phyloP scores from a whole-genome alignment of 1,140 invertebrate genomes.

The Bombus haemorrhoidalis region DNA sequence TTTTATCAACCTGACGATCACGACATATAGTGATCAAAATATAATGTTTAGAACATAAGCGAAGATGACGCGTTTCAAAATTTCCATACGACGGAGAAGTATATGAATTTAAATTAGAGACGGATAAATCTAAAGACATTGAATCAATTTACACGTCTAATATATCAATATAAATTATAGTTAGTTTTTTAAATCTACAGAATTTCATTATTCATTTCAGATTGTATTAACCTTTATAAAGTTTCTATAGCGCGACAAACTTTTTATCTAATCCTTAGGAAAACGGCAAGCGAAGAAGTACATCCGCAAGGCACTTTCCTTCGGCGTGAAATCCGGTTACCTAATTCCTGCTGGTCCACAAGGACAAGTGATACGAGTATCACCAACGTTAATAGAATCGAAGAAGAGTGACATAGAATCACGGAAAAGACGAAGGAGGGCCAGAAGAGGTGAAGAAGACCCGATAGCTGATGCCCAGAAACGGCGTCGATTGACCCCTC shows the following conservation, averaged over 20 bases:
- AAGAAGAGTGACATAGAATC: constrained; percentile 45
- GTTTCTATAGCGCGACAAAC: neutral
- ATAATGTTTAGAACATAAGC: too few species aligned
- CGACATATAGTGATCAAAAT: too few species aligned
- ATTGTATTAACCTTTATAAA: too few species aligned
- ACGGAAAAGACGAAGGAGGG: constrained; percentile 36
- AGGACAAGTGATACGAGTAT: constrained; percentile 69
- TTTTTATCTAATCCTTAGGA: constrained; percentile 47
- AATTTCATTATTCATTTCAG: too few species aligned
- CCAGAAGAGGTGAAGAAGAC: constrained; percentile 21
- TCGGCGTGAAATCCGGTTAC: constrained; percentile 74
- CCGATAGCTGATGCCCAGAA: neutral
- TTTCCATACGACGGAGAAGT: too few species aligned
- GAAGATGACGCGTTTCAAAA: too few species aligned
- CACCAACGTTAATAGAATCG: constrained; percentile 46
- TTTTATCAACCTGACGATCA: too few species aligned
- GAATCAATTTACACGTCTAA: too few species aligned
- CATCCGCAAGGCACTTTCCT: constrained; percentile 71
- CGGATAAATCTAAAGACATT: too few species aligned
- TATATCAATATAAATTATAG: too few species aligned
- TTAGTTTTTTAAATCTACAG: too few species aligned
- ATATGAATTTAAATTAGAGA: too few species aligned
- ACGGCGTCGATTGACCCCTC: constrained; percentile 7
- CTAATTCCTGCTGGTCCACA: constrained; percentile 68
- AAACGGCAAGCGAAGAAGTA: constrained; percentile 71